A percentile compares a stretch with the other conserved stretches of the same genome.
phyloP scores from a whole-genome alignment of 2,113 vertebrate species.

The Planiliza haematocheilus region DNA sequence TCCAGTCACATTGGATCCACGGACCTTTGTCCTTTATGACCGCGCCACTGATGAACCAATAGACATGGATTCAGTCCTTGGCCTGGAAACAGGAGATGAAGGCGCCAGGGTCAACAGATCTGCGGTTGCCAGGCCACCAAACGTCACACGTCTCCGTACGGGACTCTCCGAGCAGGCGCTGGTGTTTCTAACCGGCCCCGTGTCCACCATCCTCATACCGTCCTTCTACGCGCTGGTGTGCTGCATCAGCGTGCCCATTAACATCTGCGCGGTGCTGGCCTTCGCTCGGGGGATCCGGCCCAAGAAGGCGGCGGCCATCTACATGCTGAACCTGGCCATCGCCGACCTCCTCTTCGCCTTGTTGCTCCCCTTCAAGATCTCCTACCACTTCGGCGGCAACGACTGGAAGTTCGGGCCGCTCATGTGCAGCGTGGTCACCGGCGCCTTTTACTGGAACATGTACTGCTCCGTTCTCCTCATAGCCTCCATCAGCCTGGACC shows the following conservation, averaged over 20 bases:
- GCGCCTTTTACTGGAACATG: conserved; percentile 95
- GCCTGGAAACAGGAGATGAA: rapidly evolving
- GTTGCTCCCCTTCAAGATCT: conserved; percentile 90
- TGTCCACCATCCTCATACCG: conserved; percentile 89
- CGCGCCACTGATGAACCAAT: conserved; percentile 29
- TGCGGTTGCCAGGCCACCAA: rapidly evolving
- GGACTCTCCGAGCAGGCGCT: conserved; percentile 76
- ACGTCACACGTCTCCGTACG: rapidly evolving
- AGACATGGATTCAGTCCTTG: rapidly evolving
- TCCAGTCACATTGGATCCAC: neutral
- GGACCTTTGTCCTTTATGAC: neutral
- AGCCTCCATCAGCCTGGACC: conserved; percentile 91
- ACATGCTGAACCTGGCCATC: conserved; percentile 91
- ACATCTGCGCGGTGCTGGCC: conserved; percentile 84
- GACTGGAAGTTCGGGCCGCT: conserved; percentile 88
- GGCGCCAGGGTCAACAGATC: rapidly evolving
- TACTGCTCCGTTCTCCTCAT: conserved; percentile 94
- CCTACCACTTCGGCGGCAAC: conserved; percentile 91
- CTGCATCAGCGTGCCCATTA: conserved; percentile 88
- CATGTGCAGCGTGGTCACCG: conserved; percentile 89
- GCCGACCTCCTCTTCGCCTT: conserved; percentile 90
- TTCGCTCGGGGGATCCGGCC: conserved; percentile 87
- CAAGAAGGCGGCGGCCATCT: conserved; percentile 90
- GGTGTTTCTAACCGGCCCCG: conserved; percentile 82
- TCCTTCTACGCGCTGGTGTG: conserved; percentile 88